phyloP scores from a whole-genome alignment of 2,113 vertebrate species.

The Campylomormyrus tamandua region DNA sequence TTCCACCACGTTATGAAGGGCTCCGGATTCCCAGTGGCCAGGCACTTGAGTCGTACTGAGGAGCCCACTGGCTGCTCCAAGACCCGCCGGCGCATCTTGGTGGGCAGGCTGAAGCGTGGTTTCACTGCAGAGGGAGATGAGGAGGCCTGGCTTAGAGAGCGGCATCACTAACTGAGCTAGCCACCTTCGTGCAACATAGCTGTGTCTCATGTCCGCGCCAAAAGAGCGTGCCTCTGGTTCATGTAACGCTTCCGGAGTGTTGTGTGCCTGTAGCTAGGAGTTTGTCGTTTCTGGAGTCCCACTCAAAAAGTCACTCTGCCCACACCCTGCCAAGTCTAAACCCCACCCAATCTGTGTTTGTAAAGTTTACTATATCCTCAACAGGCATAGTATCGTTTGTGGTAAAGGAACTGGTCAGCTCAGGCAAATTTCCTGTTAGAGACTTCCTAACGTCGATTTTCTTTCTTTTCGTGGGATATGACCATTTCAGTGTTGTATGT shows the following conservation, averaged over 20 bases:
- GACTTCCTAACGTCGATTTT: not conserved
- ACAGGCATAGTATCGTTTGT: not conserved
- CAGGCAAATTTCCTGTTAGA: not conserved
- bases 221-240: not conserved
- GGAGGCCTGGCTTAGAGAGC: not conserved
- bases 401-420: not conserved
- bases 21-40: slow-evolving; percentile 42
- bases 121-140: slow-evolving; percentile 31
- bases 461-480: not conserved
- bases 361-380: not conserved
- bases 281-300: not conserved
- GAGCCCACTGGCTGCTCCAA: slow-evolving; percentile 48
- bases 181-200: not conserved
- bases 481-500: not conserved
- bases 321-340: not conserved
- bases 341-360: not conserved
- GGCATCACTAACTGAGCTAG: not conserved
- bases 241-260: not conserved
- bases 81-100: slow-evolving; percentile 47
- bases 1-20: slow-evolving; percentile 52
- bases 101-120: slow-evolving; percentile 47
- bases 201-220: not conserved
- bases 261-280: not conserved
- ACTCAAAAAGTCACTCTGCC: not conserved
- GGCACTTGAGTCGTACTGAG: slow-evolving; percentile 48